phyloP scores from a whole-genome alignment of 2,888 invertebrate species.

The Pterostichus niger region DNA sequence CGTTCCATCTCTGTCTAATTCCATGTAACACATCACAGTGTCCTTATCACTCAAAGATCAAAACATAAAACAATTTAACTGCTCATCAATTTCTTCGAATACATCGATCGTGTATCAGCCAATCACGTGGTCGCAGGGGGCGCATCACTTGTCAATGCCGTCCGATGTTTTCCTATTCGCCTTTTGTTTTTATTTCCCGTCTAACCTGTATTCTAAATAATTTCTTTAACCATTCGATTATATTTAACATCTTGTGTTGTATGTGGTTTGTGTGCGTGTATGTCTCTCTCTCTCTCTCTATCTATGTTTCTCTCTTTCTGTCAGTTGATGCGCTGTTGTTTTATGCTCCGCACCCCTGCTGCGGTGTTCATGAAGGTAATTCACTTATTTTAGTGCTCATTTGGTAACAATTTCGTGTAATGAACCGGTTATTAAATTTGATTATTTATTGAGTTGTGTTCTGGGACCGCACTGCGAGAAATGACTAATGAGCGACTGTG shows the following conservation, averaged over 20 bases:
- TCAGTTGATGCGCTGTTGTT: conserved; percentile 10
- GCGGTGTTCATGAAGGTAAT: conserved; percentile 42
- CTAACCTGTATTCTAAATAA: conserved; percentile 32
- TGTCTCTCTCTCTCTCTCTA: neutral
- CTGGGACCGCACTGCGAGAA: neutral
- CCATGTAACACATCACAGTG: conserved; percentile 18
- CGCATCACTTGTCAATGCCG: conserved; percentile 45
- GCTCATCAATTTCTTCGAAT: conserved; percentile 37
- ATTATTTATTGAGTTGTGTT: conserved; percentile 14
- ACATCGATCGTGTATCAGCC: conserved; percentile 19
- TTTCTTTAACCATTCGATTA: conserved; percentile 30
- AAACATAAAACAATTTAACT: conserved; percentile 54
- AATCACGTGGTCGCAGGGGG: conserved; percentile 19
- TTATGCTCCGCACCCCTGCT: conserved; percentile 25
- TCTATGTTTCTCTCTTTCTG: neutral
- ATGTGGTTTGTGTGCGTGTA: neutral
- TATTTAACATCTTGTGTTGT: conserved; percentile 7
- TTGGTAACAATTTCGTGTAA: conserved; percentile 53
- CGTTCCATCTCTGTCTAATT: conserved; percentile 14
- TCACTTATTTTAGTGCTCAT: conserved; percentile 47
- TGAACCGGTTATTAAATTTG: conserved; percentile 42
- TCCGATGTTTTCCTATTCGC: conserved; percentile 11
- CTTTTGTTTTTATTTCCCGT: conserved; percentile 25
- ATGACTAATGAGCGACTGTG: conserved; percentile 19
- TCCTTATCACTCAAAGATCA: conserved; percentile 30